phyloP scores from a whole-genome alignment of 2,888 invertebrate genomes.

The Dynastes maya region DNA sequence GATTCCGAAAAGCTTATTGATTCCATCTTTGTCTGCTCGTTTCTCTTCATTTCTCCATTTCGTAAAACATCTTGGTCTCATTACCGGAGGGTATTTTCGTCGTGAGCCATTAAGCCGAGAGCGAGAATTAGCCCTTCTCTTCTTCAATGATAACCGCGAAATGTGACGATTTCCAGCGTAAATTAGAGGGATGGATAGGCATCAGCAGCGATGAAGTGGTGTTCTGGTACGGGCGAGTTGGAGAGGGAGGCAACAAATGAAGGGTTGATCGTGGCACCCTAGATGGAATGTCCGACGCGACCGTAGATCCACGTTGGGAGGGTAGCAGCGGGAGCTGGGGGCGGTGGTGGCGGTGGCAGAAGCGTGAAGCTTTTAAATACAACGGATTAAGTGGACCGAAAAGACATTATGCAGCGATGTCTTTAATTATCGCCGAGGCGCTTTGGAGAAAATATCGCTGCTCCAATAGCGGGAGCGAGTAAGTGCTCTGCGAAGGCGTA shows the following conservation, averaged over 20 bases:
- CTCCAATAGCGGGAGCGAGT: slow-evolving; percentile 2
- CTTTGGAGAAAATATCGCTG: slow-evolving; percentile 28
- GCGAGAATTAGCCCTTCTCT: slow-evolving; percentile 32
- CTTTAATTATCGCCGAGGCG: slow-evolving; percentile 38
- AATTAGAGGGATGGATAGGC: slow-evolving; percentile 30
- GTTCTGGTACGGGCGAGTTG: neutral
- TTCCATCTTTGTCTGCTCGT: slow-evolving; percentile 9
- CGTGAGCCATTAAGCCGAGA: slow-evolving; percentile 40
- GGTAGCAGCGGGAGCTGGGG: neutral
- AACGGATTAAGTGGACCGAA: slow-evolving; percentile 48
- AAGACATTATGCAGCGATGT: slow-evolving; percentile 46
- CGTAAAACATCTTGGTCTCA: slow-evolving; percentile 41
- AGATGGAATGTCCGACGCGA: slow-evolving; percentile 32
- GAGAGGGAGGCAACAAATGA: slow-evolving; percentile 16
- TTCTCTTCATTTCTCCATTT: slow-evolving; percentile 28
- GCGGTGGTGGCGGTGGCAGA: neutral
- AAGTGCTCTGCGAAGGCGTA: slow-evolving; percentile 19
- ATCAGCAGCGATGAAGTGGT: slow-evolving; percentile 18
- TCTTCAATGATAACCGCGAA: slow-evolving; percentile 42
- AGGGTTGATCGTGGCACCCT: slow-evolving; percentile 36
- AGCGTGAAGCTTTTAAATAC: slow-evolving; percentile 44
- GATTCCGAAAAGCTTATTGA: slow-evolving; percentile 10
- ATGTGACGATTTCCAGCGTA: slow-evolving; percentile 39
- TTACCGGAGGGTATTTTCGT: slow-evolving; percentile 37
- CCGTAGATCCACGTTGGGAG: slow-evolving; percentile 13